phyloP scores from a whole-genome alignment of 2,797 vertebrate species.

The Myiotriccus ornatus region DNA sequence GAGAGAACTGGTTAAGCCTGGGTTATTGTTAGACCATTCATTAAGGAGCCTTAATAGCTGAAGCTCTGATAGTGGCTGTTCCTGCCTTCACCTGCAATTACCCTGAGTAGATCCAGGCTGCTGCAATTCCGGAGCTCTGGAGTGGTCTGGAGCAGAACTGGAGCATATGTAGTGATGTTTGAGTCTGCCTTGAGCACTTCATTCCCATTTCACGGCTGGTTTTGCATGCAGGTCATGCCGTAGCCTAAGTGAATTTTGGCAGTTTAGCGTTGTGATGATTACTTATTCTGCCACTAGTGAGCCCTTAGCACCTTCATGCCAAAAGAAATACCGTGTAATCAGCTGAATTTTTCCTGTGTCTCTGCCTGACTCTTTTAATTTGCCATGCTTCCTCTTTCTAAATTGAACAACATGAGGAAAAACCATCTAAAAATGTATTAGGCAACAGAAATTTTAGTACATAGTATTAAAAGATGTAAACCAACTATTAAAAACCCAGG shows the following conservation, averaged over 20 bases:
- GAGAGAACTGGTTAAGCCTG: slow-evolving; percentile 47
- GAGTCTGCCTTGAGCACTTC: background rate
- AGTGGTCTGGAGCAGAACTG: background rate
- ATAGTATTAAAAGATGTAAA: background rate
- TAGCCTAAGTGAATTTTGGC: slow-evolving; percentile 26
- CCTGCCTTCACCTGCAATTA: background rate
- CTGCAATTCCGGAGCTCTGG: background rate
- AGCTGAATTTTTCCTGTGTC: background rate
- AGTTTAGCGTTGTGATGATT: background rate
- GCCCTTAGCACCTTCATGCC: background rate
- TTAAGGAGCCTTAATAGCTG: background rate
- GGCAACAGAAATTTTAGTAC: background rate
- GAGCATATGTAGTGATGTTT: background rate
- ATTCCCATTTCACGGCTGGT: background rate
- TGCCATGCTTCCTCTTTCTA: background rate
- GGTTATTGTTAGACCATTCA: slow-evolving; percentile 33
- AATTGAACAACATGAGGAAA: background rate
- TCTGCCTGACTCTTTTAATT: background rate
- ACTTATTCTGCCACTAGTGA: slow-evolving; percentile 7
- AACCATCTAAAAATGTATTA: background rate
- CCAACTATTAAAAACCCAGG: background rate
- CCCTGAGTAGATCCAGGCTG: background rate
- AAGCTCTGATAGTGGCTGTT: background rate
- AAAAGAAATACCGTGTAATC: background rate
- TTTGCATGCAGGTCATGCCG: slow-evolving; percentile 24